Evolutionary conservation across 2,888 invertebrate genomes (phyloP).

Genomic region (Aphodius granarius): DNA sequence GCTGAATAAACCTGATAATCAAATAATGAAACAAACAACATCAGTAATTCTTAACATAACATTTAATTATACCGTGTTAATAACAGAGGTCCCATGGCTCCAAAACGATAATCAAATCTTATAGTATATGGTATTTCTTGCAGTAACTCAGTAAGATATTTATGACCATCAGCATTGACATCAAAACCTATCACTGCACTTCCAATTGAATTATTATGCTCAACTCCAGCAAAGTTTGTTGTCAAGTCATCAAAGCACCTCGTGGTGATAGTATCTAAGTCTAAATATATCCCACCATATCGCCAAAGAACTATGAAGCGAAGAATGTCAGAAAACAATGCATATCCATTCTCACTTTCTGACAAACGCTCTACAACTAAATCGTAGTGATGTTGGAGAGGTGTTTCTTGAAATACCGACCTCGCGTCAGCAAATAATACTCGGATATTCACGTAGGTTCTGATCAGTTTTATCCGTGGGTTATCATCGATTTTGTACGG

Average conservation of each 20-base stretch:
- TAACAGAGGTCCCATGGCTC: not conserved
- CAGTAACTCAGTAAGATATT: not conserved
- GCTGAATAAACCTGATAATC: not conserved
- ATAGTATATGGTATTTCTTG: not conserved
- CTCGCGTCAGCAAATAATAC: not conserved
- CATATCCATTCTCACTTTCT: not conserved
- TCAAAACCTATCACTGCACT: not conserved
- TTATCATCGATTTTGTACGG: not conserved
- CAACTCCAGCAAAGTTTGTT: not conserved
- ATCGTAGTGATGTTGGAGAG: not conserved
- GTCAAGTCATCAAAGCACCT: not conserved
- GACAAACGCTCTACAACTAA: not conserved
- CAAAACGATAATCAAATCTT: not conserved
- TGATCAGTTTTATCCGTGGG: not conserved
- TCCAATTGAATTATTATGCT: not conserved
- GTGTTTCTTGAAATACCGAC: not conserved
- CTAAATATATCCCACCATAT: not conserved
- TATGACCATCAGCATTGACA: not conserved
- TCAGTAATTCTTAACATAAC: no score
- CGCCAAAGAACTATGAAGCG: not conserved
- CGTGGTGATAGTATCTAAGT: not conserved
- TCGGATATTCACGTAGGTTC: not conserved
- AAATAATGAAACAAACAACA: no score
- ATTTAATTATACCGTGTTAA: not conserved
- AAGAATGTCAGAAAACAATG: not conserved